Evolutionary conservation across 1,140 invertebrate genomes (phyloP).

Genomic region (Tetramorium alpestre): DNA sequence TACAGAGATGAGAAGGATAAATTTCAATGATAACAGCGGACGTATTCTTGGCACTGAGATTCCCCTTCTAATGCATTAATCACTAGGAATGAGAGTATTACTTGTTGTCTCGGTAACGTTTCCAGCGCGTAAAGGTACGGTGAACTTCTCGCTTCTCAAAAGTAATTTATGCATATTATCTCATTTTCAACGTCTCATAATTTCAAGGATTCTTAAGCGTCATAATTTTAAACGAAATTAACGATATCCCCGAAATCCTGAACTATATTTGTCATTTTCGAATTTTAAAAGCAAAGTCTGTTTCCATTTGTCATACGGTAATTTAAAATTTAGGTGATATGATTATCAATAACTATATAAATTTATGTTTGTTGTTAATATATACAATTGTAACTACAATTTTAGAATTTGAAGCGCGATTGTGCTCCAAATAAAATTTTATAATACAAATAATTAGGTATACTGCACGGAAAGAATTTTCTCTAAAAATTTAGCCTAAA

Average conservation of each 20-base stretch:
- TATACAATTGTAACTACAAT: too few relatives aligned
- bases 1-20: background rate
- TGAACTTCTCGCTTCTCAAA: background rate
- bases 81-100: conserved; percentile 6
- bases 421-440: too few relatives aligned
- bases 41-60: conserved; percentile 31
- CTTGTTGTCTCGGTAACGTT: conserved; percentile 22
- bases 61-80: conserved; percentile 8
- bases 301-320: background rate
- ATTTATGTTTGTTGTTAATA: too few relatives aligned
- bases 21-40: background rate
- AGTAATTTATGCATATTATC: conserved; percentile 18
- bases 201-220: background rate
- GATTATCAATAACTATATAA: too few relatives aligned
- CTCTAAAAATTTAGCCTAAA: too few relatives aligned
- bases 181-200: background rate
- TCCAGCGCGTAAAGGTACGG: background rate
- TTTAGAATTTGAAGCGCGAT: too few relatives aligned
- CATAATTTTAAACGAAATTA: conserved; percentile 5
- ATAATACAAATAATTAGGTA: too few relatives aligned
- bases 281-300: background rate
- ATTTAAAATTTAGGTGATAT: background rate
- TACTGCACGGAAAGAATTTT: too few relatives aligned
- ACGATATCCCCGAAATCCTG: background rate
- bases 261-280: background rate